Percentiles rank a stretch among this genome's conserved stretches.
Evolutionary conservation across 2,797 vertebrate genomes (phyloP).

Genomic region (Thamnophis elegans): DNA sequence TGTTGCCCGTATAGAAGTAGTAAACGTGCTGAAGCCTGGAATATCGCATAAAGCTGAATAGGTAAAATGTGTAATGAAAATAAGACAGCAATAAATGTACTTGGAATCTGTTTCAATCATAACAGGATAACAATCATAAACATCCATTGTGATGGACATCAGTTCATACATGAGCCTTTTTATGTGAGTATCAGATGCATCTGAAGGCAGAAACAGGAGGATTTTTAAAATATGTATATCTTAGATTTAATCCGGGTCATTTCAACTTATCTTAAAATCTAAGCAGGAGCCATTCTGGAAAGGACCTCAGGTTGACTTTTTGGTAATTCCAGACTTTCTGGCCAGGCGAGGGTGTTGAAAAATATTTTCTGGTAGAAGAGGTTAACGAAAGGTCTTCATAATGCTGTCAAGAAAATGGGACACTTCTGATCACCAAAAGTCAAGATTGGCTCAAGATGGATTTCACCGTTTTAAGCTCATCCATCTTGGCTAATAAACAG

Average conservation of each 20-base stretch:
- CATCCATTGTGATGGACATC: neutral
- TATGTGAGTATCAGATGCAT: neutral
- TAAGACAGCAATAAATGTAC: neutral
- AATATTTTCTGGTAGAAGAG: neutral
- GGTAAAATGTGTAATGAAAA: neutral
- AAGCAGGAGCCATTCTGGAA: neutral
- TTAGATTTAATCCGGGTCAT: neutral
- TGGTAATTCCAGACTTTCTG: neutral
- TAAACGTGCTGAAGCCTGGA: neutral
- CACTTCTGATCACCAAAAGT: neutral
- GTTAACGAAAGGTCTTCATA: neutral
- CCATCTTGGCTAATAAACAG: neutral
- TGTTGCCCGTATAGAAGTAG: neutral
- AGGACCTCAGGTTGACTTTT: neutral
- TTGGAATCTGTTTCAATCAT: neutral
- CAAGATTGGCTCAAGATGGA: neutral
- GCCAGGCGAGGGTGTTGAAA: neutral
- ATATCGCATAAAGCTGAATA: neutral
- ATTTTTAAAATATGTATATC: neutral
- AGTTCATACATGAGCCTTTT: neutral
- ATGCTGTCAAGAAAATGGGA: neutral
- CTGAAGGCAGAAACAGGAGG: neutral
- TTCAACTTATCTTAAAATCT: neutral
- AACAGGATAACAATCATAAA: neutral
- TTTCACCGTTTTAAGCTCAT: neutral